Conservation (phyloP, 2,113 vertebrate genomes). For the Rostratula benghalensis region DNA sequence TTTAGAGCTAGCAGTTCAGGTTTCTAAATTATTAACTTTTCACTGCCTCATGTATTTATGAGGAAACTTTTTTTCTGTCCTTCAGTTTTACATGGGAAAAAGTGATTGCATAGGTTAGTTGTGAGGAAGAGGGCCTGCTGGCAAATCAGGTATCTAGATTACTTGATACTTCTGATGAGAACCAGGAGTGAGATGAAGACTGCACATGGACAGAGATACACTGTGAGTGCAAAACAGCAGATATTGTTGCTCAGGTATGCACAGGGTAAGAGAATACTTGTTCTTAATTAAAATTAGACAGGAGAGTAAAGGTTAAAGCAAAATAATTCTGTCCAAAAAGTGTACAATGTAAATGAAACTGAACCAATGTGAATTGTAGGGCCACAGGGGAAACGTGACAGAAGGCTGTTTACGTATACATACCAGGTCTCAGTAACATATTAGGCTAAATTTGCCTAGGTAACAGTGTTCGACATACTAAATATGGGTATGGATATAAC, state of each 20-base stretch:
- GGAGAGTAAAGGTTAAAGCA: not conserved
- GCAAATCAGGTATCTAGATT: not conserved
- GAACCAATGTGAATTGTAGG: not conserved
- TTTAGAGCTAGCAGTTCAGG: not conserved
- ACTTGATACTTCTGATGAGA: not conserved
- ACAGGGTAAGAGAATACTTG: not conserved
- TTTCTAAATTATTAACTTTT: not conserved
- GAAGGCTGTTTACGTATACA: not conserved
- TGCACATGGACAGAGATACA: accelerated
- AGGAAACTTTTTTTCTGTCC: not conserved
- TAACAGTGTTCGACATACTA: not conserved
- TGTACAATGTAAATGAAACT: not conserved
- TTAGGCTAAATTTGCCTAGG: not conserved
- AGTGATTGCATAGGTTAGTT: not conserved
- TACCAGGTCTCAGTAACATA: not conserved
- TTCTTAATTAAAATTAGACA: not conserved
- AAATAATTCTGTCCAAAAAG: not conserved
- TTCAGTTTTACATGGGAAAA: not conserved
- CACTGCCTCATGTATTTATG: not conserved
- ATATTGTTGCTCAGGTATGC: not conserved
- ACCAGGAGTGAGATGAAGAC: not conserved
- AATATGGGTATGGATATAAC: not conserved
- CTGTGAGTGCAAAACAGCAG: not conserved
- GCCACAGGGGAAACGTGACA: not conserved
- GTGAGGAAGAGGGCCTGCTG: not conserved